These are phyloP conservation scores for Caenorhabditis afra DNA, from an alignment of 2,888 invertebrate species.

Conservation along the genomic window DNA sequence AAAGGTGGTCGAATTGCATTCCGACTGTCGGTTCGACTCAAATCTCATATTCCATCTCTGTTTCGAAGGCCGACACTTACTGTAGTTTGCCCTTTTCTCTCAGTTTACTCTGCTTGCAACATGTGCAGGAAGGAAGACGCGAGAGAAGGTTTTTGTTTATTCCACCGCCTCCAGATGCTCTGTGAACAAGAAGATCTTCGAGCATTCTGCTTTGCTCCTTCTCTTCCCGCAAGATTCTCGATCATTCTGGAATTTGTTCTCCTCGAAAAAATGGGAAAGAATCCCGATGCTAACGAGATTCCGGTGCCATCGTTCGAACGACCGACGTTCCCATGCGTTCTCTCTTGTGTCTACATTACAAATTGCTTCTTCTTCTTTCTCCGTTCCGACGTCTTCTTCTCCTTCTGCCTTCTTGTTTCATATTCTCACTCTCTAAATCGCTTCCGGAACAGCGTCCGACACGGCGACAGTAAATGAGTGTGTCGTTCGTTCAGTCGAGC, in stretches of 20 bases:
- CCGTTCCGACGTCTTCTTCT: slow-evolving; percentile 11
- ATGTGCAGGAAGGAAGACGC: too few relatives aligned
- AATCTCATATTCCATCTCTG: too few relatives aligned
- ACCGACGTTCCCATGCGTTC: not conserved
- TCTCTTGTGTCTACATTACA: not conserved
- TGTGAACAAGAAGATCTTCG: too few relatives aligned
- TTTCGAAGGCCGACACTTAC: too few relatives aligned
- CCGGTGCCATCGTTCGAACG: slow-evolving; percentile 11
- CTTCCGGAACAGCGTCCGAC: slow-evolving; percentile 45
- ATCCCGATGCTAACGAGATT: slow-evolving; percentile 36
- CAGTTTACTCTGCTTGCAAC: too few relatives aligned
- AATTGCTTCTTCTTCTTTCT: not conserved
- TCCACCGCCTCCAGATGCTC: not conserved
- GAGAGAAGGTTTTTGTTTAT: not conserved
- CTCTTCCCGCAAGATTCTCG: not conserved
- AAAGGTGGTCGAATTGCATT: not conserved
- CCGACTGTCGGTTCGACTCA: too few relatives aligned
- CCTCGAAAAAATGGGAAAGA: not conserved
- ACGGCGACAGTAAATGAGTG: slow-evolving; percentile 48
- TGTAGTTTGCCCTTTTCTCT: too few relatives aligned
- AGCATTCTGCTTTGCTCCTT: slow-evolving; percentile 3
- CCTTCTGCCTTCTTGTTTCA: slow-evolving; percentile 12
- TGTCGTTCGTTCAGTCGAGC: slow-evolving; percentile 38
- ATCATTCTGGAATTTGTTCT: not conserved
- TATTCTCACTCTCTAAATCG: slow-evolving; percentile 48